Percentiles rank a stretch among this genome's conserved stretches.
Conservation (phyloP, 2,888 invertebrate species). For the Coecobrya sp. region DNA sequence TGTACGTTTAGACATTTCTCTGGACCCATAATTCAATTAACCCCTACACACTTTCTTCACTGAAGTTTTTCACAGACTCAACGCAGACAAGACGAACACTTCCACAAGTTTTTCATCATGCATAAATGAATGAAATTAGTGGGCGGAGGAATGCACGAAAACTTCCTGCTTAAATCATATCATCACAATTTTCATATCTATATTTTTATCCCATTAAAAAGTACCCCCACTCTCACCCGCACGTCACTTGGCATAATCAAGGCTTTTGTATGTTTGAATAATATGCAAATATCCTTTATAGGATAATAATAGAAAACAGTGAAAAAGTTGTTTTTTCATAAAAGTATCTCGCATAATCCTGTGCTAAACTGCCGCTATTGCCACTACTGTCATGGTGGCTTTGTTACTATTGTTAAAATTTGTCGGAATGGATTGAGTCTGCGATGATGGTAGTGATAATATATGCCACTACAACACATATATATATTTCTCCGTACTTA, state of each 20-base stretch:
- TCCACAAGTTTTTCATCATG: background rate
- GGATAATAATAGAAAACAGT: background rate
- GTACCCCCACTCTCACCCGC: background rate
- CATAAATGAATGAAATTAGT: background rate
- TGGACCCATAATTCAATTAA: background rate
- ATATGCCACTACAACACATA: constrained; percentile 24
- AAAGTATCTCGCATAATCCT: background rate
- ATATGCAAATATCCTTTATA: background rate
- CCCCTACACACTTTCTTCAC: background rate
- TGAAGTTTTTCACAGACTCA: background rate
- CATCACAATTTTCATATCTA: background rate
- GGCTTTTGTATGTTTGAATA: no score
- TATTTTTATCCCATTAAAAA: background rate
- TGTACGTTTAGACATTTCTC: no score
- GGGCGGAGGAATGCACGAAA: background rate
- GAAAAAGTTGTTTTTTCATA: background rate
- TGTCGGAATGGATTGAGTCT: background rate
- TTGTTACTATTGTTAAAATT: constrained; percentile 2
- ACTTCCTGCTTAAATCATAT: background rate
- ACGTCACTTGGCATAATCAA: no score
- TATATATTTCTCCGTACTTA: background rate
- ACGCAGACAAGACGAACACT: background rate
- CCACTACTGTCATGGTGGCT: background rate
- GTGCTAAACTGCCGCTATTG: background rate
- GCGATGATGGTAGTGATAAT: constrained; percentile 43